Percentiles rank a stretch among this genome's conserved stretches.
Evolutionary conservation across 1,140 invertebrate species (phyloP).

Genomic region (Pseudomyrmex flavicornis): DNA sequence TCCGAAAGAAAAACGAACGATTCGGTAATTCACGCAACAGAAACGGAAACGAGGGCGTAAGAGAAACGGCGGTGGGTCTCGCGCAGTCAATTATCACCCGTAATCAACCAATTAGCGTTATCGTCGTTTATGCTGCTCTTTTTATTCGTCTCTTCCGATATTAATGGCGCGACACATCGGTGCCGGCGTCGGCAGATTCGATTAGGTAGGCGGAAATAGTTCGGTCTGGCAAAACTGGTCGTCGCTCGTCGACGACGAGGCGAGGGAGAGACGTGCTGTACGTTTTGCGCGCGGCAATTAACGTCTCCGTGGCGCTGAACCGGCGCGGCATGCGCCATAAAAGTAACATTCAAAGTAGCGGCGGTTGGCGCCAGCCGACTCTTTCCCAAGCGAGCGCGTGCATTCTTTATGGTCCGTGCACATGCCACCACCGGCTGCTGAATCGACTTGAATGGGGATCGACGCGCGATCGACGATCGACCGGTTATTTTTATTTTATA

Average conservation of each 20-base stretch:
- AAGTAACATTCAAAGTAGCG: constrained; percentile 79
- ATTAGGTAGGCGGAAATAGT: constrained; percentile 49
- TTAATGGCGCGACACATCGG: constrained; percentile 39
- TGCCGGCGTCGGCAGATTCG: constrained; percentile 26
- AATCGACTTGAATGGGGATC: constrained; percentile 64
- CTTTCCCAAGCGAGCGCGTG: constrained; percentile 74
- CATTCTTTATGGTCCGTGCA: constrained; percentile 77
- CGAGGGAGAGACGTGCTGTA: constrained; percentile 23
- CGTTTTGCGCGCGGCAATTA: constrained; percentile 66
- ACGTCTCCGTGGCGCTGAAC: constrained; percentile 65
- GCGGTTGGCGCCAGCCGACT: constrained; percentile 77
- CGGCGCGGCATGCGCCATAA: constrained; percentile 77
- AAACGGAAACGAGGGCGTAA: not conserved
- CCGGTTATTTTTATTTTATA: constrained; percentile 61
- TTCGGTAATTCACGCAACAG: not conserved
- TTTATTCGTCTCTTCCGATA: constrained; percentile 4
- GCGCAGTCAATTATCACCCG: not conserved
- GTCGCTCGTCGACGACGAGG: not conserved
- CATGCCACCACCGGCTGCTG: constrained; percentile 45
- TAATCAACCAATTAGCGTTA: constrained; percentile 20
- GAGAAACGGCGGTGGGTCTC: not conserved
- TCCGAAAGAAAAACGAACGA: not conserved
- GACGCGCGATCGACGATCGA: constrained; percentile 21
- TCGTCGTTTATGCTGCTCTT: not conserved
- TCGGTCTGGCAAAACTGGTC: constrained; percentile 49